A percentile compares a stretch with the other conserved stretches of the same genome.
phyloP scores from a whole-genome alignment of 2,888 invertebrate species.

The Trissoscelio sp. region DNA sequence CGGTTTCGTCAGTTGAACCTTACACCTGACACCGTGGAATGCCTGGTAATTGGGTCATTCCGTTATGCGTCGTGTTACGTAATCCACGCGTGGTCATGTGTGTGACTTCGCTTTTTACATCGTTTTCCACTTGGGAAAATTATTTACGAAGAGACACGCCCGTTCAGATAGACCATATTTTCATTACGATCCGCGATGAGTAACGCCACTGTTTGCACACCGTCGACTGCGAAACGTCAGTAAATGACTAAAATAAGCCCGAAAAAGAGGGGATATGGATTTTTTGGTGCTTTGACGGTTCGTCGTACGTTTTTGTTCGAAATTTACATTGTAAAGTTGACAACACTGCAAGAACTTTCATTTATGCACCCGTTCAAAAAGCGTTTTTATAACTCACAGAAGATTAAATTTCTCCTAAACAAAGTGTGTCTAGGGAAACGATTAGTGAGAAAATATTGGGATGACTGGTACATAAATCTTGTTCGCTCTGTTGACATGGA shows the following conservation, averaged over 20 bases:
- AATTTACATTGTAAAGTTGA: no score
- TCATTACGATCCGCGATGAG: conserved; percentile 33
- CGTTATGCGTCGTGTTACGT: conserved; percentile 57
- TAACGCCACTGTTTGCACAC: conserved; percentile 1
- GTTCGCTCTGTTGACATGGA: neutral
- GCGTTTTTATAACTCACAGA: no score
- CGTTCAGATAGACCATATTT: conserved; percentile 52
- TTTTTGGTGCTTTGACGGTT: neutral
- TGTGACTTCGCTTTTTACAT: conserved; percentile 54
- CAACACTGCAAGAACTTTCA: no score
- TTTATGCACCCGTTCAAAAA: no score
- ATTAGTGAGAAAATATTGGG: neutral
- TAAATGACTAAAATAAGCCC: conserved; percentile 3
- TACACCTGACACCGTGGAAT: conserved; percentile 61
- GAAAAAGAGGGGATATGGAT: neutral
- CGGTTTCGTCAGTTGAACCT: conserved; percentile 34
- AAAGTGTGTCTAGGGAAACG: no score
- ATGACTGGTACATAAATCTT: neutral
- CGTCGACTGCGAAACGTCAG: neutral
- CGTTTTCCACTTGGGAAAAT: conserved; percentile 61
- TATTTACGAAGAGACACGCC: conserved; percentile 55
- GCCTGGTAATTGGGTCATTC: conserved; percentile 63
- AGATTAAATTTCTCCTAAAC: no score
- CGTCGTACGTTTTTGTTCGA: no score
- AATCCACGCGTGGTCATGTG: conserved; percentile 46